Evolutionary conservation across 2,888 invertebrate genomes (phyloP).

Genomic region (Leptinotarsa tumamoca): DNA sequence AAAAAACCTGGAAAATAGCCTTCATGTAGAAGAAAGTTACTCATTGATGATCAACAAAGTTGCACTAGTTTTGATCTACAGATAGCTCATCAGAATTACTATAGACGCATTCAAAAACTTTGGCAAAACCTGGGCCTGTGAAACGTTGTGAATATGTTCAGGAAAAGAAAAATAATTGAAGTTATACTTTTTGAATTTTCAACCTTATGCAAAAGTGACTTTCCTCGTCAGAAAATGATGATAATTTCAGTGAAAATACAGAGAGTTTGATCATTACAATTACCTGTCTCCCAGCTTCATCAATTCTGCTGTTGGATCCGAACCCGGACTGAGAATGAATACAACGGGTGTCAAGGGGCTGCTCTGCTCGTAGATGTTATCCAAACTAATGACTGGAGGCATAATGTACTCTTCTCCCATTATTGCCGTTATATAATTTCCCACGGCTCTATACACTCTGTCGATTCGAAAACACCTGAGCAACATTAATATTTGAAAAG

Average conservation of each 20-base stretch:
- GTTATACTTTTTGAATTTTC: no score
- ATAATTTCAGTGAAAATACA: background rate
- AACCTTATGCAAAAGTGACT: no score
- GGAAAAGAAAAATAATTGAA: no score
- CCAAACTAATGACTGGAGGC: slow-evolving; percentile 87
- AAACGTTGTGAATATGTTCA: no score
- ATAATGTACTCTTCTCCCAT: slow-evolving; percentile 92
- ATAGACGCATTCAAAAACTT: no score
- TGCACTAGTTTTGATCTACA: no score
- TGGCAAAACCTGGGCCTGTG: no score
- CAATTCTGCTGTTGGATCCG: slow-evolving; percentile 90
- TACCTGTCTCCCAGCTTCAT: slow-evolving; percentile 80
- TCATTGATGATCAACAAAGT: no score
- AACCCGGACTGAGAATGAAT: slow-evolving; percentile 93
- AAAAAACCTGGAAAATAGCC: no score
- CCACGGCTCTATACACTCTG: slow-evolving; percentile 87
- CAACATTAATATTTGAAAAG: slow-evolving; percentile 83
- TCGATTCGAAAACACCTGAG: slow-evolving; percentile 90
- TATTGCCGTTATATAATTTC: slow-evolving; percentile 81
- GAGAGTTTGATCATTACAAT: background rate
- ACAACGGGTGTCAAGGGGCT: slow-evolving; percentile 87
- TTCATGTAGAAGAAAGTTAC: no score
- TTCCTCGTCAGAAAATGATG: no score
- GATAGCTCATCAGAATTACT: no score
- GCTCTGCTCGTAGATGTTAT: slow-evolving; percentile 87